Evolutionary conservation across 30 jellyfish, hydroid and myxozoan species (phyloP), one percentile per base, ranked within the genome.

Genomic region (Hydractinia symbiolongicarpus): DNA sequence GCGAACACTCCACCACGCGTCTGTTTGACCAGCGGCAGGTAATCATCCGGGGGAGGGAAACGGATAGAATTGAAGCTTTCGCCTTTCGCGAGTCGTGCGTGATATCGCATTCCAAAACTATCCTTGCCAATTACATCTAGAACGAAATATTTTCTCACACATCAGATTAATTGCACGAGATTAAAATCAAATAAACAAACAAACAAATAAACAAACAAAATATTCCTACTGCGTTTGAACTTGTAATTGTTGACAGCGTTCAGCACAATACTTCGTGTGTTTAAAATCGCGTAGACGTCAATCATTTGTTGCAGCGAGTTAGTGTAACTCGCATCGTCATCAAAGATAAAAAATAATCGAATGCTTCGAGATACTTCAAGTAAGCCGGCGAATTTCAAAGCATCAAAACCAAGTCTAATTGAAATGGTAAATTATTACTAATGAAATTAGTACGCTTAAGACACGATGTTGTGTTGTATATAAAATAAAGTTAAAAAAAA

Each of bases 111-210:
- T 82, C 89, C 85, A 82, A 69, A 82, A 5, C 97, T 72, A 68
- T 84, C 96, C 67, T 91, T 88, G 69, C 95, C 98, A 79, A 91
- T 86, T 5, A 91, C 91, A 64, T 71, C 98, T 91, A 83, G 53
- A 68, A 66, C 50, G 54, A 66, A 30, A 87, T 56, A 56, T 17
- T 5, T 9, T 9, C 21, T 16, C 1, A 15, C 7, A 17, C 51
- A 9, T 66, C 73, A 15, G 69, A 17, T 0, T 13, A 19, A 19
- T 0, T 58, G 17, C 19, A 58, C 19, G 19, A 13, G 17, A 11
- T 58, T 58, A 16, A 58, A 13, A 67, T 0, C 11, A 67, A 10
- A 13, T 67, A 30, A 30, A 30, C 44, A 30, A 30, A 30, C 44
- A 30, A 30, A 30, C 44, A 30, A 30, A 30, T 2, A 30, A 30